Conservation (phyloP, 2,797 vertebrate species). For the Atherinosoma microstoma region DNA sequence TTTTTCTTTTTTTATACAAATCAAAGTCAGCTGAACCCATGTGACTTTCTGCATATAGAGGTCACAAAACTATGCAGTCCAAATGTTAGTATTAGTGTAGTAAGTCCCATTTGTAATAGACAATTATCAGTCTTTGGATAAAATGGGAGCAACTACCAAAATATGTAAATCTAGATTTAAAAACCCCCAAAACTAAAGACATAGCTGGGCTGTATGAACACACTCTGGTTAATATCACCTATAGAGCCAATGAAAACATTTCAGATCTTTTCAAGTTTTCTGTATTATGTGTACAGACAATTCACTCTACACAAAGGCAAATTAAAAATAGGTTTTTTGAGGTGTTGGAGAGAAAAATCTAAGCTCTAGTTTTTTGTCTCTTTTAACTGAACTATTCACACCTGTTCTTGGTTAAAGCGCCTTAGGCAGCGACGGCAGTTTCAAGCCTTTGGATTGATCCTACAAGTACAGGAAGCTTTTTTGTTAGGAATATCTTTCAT, state of each 20-base stretch:
- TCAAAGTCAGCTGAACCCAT: background rate
- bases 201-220: no score
- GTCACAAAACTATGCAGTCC: background rate
- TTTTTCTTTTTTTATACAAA: constrained; percentile 12
- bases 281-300: background rate
- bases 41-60: constrained; percentile 1
- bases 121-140: no score
- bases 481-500: background rate
- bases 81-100: background rate
- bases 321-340: background rate
- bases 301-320: background rate
- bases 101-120: background rate
- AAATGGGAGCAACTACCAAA: background rate
- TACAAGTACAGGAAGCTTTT: background rate
- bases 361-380: background rate
- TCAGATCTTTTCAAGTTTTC: background rate
- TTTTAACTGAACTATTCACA: background rate
- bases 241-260: background rate
- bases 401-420: background rate
- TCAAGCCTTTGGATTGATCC: background rate
- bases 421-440: background rate
- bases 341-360: background rate
- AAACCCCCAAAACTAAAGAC: background rate
- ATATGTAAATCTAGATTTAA: background rate
- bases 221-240: no score